A percentile compares a stretch with the other conserved stretches of the same genome.
Evolutionary conservation across 2,113 vertebrate species (phyloP).

Genomic region (Motacilla alba): DNA sequence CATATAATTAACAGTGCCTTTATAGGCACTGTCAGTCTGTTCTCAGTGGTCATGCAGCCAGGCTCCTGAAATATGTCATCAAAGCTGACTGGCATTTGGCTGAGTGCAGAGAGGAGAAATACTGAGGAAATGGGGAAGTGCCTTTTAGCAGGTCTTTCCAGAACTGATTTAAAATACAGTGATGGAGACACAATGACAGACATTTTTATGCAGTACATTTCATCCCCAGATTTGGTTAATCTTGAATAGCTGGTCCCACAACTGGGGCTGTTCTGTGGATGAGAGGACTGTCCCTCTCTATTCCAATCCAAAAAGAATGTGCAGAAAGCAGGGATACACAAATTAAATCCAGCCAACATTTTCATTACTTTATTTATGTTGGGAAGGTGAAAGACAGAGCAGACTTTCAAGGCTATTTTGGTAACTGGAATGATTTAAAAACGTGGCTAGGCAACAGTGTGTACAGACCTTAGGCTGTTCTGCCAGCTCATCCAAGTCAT

Average conservation of each 20-base stretch:
- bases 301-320: neutral
- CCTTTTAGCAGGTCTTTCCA: neutral
- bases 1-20: neutral
- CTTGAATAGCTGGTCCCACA: neutral
- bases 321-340: neutral
- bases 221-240: neutral
- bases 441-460: neutral
- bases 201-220: neutral
- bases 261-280: neutral
- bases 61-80: neutral
- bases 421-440: conserved; percentile 10
- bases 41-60: neutral
- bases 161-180: neutral
- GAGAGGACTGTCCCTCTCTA: neutral
- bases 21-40: neutral
- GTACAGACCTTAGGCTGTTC: neutral
- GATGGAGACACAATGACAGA: neutral
- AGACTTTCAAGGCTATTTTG: conserved; percentile 16
- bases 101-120: neutral
- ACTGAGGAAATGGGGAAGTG: neutral
- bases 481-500: conserved; percentile 12
- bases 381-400: conserved; percentile 24
- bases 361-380: conserved; percentile 35
- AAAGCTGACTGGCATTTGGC: neutral
- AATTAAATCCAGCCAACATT: neutral